A percentile compares a stretch with the other conserved stretches of the same genome.
Evolutionary conservation across 2,797 vertebrate genomes (phyloP).

Genomic region (Notolepis coatsorum): DNA sequence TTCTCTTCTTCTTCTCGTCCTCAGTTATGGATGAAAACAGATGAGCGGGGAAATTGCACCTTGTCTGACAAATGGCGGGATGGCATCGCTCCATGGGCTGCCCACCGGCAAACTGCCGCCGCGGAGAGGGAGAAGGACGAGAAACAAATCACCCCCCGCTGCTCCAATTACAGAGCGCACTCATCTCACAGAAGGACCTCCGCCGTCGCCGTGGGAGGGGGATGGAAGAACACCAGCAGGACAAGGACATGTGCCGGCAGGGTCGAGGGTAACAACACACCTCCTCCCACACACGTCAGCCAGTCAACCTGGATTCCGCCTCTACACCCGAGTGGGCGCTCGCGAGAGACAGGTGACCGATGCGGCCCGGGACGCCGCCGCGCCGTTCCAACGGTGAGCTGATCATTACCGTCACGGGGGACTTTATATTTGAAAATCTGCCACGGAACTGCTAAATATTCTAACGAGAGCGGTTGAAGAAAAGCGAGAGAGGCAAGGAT

Average conservation of each 20-base stretch:
- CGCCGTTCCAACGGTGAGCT: slow-evolving; percentile 58
- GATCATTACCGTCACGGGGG: slow-evolving; percentile 17
- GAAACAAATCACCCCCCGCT: slow-evolving; percentile 69
- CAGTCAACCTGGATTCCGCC: slow-evolving; percentile 61
- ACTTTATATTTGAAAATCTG: slow-evolving; percentile 31
- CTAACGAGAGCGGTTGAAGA: slow-evolving; percentile 17
- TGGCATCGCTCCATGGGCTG: slow-evolving; percentile 64
- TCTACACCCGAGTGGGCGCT: slow-evolving; percentile 49
- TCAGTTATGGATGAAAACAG: slow-evolving; percentile 72
- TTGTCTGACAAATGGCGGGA: slow-evolving; percentile 74
- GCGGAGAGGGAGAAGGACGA: slow-evolving; percentile 54
- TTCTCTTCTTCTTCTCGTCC: slow-evolving; percentile 44
- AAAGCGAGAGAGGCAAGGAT: slow-evolving; percentile 36
- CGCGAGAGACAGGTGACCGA: slow-evolving; percentile 49
- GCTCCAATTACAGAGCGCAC: slow-evolving; percentile 69
- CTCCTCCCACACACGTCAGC: slow-evolving; percentile 61
- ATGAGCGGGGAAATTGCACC: slow-evolving; percentile 72
- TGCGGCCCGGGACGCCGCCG: slow-evolving; percentile 45
- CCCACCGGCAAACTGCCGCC: slow-evolving; percentile 69
- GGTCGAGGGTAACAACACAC: slow-evolving; percentile 70
- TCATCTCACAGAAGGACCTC: slow-evolving; percentile 66
- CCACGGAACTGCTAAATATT: slow-evolving; percentile 45
- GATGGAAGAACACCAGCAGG: slow-evolving; percentile 51
- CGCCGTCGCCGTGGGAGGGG: slow-evolving; percentile 47
- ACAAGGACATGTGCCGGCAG: slow-evolving; percentile 44